A percentile compares a stretch with the other conserved stretches of the same genome.
Evolutionary conservation across 1,140 invertebrate species (phyloP).

Genomic region (Sminthurides bifidus): DNA sequence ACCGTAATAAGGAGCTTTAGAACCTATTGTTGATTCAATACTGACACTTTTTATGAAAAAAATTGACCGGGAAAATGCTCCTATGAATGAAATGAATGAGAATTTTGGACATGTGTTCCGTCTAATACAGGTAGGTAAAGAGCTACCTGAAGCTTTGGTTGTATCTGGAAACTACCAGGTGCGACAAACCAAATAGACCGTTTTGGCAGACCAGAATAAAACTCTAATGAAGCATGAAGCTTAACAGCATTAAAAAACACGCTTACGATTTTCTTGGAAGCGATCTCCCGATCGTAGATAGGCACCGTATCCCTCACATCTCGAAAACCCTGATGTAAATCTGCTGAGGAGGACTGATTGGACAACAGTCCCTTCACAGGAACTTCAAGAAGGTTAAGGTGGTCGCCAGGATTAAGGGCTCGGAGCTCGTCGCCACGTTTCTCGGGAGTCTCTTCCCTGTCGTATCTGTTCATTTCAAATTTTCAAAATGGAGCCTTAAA

Average conservation of each 20-base stretch:
- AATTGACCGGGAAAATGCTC: too few species aligned
- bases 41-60: too few species aligned
- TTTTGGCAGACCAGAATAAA: too few species aligned
- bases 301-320: constrained; percentile 3
- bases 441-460: constrained; percentile 17
- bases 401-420: constrained; percentile 25
- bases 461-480: constrained; percentile 14
- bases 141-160: too few species aligned
- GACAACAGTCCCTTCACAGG: constrained; percentile 16
- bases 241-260: not conserved
- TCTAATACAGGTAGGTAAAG: too few species aligned
- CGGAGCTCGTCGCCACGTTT: constrained; percentile 17
- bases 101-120: too few species aligned
- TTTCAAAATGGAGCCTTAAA: not conserved
- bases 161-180: too few species aligned
- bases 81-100: too few species aligned
- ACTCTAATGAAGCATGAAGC: too few species aligned
- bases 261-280: not conserved
- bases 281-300: not conserved
- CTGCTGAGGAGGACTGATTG: constrained; percentile 21
- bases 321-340: constrained; percentile 9
- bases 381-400: constrained; percentile 15
- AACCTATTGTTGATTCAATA: too few species aligned
- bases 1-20: too few species aligned
- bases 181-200: too few species aligned